Evolutionary conservation across 2,797 vertebrate species (phyloP), one percentile per base, ranked within the genome.

Genomic region (Darevskia nairensis): DNA sequence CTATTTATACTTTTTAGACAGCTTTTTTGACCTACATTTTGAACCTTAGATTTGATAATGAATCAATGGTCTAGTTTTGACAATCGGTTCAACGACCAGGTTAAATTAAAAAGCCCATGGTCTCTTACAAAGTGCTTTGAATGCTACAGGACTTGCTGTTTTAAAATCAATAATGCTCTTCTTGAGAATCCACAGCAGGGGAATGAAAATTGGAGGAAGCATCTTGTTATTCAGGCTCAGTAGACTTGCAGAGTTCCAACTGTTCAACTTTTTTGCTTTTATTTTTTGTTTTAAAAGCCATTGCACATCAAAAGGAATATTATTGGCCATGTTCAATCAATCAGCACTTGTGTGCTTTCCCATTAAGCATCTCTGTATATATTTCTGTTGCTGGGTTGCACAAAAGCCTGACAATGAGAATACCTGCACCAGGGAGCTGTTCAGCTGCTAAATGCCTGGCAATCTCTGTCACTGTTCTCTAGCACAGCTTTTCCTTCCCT

Each of bases 11-110:
- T 27, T 82, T 89, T 88, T 13, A 3, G 44, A 9, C 9, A 41
- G 32, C 4, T 61, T 92, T 87, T 84, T 90, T 85, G 89, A 82
- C 80, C 44, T 2, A 0, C 23, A 15, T 66, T 82, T 94, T 74
- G 44, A 89, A 88, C 64, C 32, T 83, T 82, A 76, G 21, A 78
- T 85, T 21, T 8, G 74, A 39, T 86, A 89, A 66, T 19, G 86
- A 76, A 92, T 69, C 87, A 71, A 86, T 82, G 25, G 64, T 84
- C 39, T 86, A 39, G 0, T 90, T 86, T 87, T 90, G 72, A 89
- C 61, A 79, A 7, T 68, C 50, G 75, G 85, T 88, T 41, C 7
- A 84, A 80, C 82, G 81, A 71, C 15, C 41, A 64, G 23, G 69
- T 44, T 90, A 82, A 83, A n/a, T 92, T 68, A 75, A n/a, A 90